Conservation (phyloP, 1,140 invertebrate genomes). For the Bombus difficillimus region DNA sequence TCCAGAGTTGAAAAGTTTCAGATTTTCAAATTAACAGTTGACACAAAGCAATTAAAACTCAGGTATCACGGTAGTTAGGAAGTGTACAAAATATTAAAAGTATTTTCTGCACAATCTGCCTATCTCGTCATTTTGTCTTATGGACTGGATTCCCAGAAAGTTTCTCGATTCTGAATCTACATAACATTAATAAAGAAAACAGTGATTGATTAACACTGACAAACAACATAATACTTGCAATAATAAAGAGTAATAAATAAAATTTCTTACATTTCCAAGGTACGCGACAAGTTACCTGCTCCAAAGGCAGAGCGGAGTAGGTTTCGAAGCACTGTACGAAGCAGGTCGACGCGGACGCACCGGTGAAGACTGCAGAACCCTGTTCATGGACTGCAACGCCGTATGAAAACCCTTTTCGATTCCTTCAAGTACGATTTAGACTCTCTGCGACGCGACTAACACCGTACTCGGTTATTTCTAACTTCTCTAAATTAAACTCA, state of each 20-base stretch:
- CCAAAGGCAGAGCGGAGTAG: constrained; percentile 88
- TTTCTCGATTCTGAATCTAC: not conserved
- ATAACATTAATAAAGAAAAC: not conserved
- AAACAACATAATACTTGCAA: too few relatives aligned
- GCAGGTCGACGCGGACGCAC: constrained; percentile 91
- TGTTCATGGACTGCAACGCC: constrained; percentile 94
- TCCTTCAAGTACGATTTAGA: constrained; percentile 41
- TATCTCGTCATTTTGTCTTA: not conserved
- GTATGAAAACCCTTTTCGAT: constrained; percentile 84
- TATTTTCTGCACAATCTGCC: too few relatives aligned
- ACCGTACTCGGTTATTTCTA: not conserved
- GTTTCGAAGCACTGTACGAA: constrained; percentile 92
- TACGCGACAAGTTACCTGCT: constrained; percentile 93
- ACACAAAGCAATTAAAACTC: too few relatives aligned
- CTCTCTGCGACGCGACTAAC: constrained; percentile 2
- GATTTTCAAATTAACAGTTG: too few relatives aligned
- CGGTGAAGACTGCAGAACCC: constrained; percentile 91
- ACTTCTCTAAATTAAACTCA: not conserved
- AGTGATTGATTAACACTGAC: not conserved
- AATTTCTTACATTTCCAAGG: constrained; percentile 81
- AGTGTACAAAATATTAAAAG: too few relatives aligned
- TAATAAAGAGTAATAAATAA: not conserved
- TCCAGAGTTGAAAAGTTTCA: too few relatives aligned
- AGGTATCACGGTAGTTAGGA: too few relatives aligned
- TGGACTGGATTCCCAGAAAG: not conserved